Percentiles rank a stretch among this genome's conserved stretches.
Evolutionary conservation across 2,797 vertebrate genomes (phyloP).

Genomic region (Tarsius wallacei): DNA sequence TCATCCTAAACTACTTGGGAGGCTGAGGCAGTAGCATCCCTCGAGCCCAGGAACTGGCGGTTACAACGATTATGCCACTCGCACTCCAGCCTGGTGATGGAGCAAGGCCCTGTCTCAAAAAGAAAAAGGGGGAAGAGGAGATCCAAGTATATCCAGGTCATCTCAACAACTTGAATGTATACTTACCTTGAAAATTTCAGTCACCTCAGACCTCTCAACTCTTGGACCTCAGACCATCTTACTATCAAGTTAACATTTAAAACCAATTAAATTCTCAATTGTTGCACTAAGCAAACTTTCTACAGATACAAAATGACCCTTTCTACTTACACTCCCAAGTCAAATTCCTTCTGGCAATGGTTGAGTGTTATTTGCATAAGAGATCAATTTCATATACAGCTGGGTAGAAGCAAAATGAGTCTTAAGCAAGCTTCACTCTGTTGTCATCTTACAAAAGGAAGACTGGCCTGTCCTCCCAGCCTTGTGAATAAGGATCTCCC

Average conservation of each 20-base stretch:
- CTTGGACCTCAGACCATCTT: neutral
- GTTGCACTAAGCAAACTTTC: neutral
- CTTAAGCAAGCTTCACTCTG: conserved; percentile 51
- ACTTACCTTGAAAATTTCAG: conserved; percentile 11
- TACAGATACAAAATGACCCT: conserved; percentile 68
- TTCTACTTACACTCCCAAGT: conserved; percentile 66
- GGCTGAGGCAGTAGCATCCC: too few species aligned
- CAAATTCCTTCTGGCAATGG: conserved; percentile 51
- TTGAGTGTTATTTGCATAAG: conserved; percentile 57
- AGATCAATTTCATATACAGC: conserved; percentile 63
- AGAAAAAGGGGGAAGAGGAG: conserved; percentile 5
- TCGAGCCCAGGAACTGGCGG: too few species aligned
- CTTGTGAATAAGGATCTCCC: conserved; percentile 77
- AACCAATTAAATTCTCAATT: conserved; percentile 63
- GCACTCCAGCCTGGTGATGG: too few species aligned
- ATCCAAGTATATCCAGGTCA: neutral
- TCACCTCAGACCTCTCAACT: conserved; percentile 6
- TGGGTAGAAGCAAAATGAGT: conserved; percentile 51
- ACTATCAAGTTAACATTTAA: neutral
- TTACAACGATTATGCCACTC: too few species aligned
- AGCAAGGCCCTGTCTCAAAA: too few species aligned
- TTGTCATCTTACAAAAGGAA: conserved; percentile 66
- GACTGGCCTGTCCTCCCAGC: neutral
- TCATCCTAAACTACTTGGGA: too few species aligned
- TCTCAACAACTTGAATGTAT: neutral